These are phyloP conservation scores for Edolisoma coerulescens DNA, from an alignment of 2,113 vertebrate species.

Conservation along the genomic window DNA sequence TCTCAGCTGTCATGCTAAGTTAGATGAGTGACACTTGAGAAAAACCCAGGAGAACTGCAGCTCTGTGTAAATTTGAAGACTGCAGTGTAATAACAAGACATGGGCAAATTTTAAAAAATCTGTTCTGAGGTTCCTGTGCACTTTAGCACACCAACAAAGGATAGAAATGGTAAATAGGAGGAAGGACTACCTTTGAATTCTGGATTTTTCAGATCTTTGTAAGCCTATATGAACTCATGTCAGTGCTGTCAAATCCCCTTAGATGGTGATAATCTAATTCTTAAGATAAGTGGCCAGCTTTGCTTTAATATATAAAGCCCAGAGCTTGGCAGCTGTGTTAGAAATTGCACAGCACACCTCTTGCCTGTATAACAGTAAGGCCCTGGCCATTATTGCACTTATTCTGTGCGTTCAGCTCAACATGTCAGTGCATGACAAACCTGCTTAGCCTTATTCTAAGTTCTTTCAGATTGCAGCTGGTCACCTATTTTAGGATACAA, in stretches of 20 bases:
- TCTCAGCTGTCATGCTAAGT: conserved; percentile 69
- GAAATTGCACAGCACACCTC: neutral
- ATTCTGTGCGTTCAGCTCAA: conserved; percentile 25
- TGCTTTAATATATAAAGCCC: conserved; percentile 48
- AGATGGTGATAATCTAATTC: conserved; percentile 40
- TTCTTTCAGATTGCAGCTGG: conserved; percentile 13
- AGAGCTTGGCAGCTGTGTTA: conserved; percentile 34
- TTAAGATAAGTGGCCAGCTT: conserved; percentile 64
- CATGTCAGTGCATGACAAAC: conserved; percentile 38
- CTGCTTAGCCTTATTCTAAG: conserved; percentile 25
- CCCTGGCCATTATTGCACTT: conserved; percentile 16
- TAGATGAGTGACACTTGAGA: conserved; percentile 73
- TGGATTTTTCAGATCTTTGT: conserved; percentile 55
- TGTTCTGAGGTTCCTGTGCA: conserved; percentile 52
- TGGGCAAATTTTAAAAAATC: conserved; percentile 21
- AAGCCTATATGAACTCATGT: conserved; percentile 27
- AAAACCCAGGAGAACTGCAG: conserved; percentile 68
- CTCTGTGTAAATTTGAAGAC: conserved; percentile 74
- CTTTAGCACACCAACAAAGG: conserved; percentile 51
- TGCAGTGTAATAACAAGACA: conserved; percentile 66
- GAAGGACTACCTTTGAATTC: conserved; percentile 47
- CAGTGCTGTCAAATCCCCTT: conserved; percentile 58
- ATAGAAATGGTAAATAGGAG: conserved; percentile 40
- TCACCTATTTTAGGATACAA: neutral
- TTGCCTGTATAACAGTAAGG: conserved; percentile 9